phyloP scores from a whole-genome alignment of 1,140 invertebrate species.

The Hirudo medicinalis region DNA sequence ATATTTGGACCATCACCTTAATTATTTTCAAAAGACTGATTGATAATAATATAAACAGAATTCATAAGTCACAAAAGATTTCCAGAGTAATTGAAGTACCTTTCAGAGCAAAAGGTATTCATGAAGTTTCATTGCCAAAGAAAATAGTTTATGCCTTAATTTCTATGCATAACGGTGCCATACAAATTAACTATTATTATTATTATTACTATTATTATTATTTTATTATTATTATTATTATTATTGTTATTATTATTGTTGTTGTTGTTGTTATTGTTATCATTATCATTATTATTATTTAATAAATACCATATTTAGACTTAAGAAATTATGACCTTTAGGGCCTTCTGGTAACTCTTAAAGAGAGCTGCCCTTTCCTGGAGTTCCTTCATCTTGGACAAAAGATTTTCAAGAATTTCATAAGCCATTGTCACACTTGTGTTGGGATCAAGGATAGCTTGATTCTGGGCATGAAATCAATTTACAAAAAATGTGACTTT shows the following conservation, averaged over 20 bases:
- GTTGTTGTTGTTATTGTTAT: no score
- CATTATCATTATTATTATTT: not conserved
- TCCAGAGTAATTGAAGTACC: no score
- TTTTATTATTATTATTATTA: no score
- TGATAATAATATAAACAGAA: no score
- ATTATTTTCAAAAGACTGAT: not conserved
- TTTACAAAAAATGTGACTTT: not conserved
- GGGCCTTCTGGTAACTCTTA: conserved; percentile 42
- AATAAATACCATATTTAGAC: not conserved
- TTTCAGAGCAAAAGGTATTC: no score
- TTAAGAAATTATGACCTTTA: conserved; percentile 31
- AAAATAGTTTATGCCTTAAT: no score
- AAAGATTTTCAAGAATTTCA: conserved; percentile 49
- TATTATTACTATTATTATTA: no score
- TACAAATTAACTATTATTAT: no score
- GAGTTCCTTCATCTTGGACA: conserved; percentile 49
- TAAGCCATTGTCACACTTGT: conserved; percentile 53
- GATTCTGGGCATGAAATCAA: conserved; percentile 44
- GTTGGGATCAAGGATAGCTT: conserved; percentile 57
- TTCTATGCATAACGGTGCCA: no score
- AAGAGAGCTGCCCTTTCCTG: conserved; percentile 53
- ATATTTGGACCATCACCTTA: not conserved
- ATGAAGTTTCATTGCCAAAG: no score
- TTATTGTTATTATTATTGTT: no score
- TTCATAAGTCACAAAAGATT: no score